phyloP scores from a whole-genome alignment of 2,888 invertebrate genomes.

The Pegoplata infirma region DNA sequence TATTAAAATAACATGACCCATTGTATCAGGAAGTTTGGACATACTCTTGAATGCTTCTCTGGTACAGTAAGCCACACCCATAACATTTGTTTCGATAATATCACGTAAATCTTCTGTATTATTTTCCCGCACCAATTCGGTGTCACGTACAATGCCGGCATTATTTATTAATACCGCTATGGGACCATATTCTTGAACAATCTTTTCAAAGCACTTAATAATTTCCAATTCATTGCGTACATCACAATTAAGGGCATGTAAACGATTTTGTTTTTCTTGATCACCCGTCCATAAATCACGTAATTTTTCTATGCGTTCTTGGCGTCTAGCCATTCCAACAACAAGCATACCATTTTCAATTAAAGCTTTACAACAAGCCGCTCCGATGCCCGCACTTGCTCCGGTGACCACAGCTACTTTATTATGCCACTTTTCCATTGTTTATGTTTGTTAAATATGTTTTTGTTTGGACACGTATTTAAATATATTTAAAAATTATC shows the following conservation, averaged over 20 bases:
- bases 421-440: constrained; percentile 80
- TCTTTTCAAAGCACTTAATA: constrained; percentile 78
- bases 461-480: background rate
- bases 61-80: constrained; percentile 75
- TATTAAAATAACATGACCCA: constrained; percentile 78
- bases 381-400: constrained; percentile 82
- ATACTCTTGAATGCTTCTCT: constrained; percentile 78
- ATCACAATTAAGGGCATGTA: constrained; percentile 78
- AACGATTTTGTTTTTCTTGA: constrained; percentile 65
- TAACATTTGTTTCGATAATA: constrained; percentile 77
- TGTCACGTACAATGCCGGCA: constrained; percentile 71
- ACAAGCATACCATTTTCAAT: constrained; percentile 79
- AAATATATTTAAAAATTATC: background rate
- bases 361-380: constrained; percentile 77
- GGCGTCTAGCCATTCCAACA: constrained; percentile 79
- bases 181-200: constrained; percentile 78
- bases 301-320: constrained; percentile 67
- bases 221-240: constrained; percentile 79
- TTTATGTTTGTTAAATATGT: background rate
- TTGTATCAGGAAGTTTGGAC: constrained; percentile 69
- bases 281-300: constrained; percentile 40
- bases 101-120: constrained; percentile 63
- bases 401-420: constrained; percentile 82
- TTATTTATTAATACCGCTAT: constrained; percentile 81
- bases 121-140: constrained; percentile 47